phyloP scores from a whole-genome alignment of 1,140 invertebrate genomes.

The Meloidogyne chitwoodi region DNA sequence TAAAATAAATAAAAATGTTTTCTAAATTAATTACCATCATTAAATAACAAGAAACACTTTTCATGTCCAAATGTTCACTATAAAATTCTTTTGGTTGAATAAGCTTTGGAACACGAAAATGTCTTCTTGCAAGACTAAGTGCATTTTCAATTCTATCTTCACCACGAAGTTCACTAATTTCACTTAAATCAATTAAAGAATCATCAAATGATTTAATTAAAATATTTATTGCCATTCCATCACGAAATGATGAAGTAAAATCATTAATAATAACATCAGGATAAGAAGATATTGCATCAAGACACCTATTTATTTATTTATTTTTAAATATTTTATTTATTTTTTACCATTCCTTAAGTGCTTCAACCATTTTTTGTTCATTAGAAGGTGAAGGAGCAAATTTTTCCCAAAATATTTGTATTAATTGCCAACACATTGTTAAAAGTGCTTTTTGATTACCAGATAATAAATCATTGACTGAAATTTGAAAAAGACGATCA shows the following conservation, averaged over 20 bases:
- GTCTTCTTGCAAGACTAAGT: conserved; percentile 42
- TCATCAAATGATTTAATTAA: conserved; percentile 52
- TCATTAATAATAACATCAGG: conserved; percentile 50
- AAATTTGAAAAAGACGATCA: conserved; percentile 46
- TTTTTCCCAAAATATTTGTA: conserved; percentile 49
- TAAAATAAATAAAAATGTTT: background rate
- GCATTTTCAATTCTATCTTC: conserved; percentile 53
- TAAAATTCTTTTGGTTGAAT: conserved; percentile 48
- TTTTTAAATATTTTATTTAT: background rate
- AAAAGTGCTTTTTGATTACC: conserved; percentile 43
- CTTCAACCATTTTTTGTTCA: conserved; percentile 48
- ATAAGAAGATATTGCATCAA: conserved; percentile 45
- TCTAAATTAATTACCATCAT: conserved; percentile 31
- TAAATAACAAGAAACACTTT: conserved; percentile 49
- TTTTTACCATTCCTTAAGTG: conserved; percentile 46
- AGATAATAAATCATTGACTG: conserved; percentile 37
- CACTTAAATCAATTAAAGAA: conserved; percentile 42
- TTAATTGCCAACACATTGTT: conserved; percentile 42
- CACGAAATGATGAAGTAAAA: conserved; percentile 57
- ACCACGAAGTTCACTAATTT: conserved; percentile 47
- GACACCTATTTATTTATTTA: no score
- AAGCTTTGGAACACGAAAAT: conserved; percentile 48
- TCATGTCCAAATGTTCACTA: conserved; percentile 54
- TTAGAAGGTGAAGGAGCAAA: conserved; percentile 41
- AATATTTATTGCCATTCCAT: conserved; percentile 53